Base-by-base conservation (phyloP, 1,140 invertebrate species). In the Macrosteles quadrilineatus region DNA sequence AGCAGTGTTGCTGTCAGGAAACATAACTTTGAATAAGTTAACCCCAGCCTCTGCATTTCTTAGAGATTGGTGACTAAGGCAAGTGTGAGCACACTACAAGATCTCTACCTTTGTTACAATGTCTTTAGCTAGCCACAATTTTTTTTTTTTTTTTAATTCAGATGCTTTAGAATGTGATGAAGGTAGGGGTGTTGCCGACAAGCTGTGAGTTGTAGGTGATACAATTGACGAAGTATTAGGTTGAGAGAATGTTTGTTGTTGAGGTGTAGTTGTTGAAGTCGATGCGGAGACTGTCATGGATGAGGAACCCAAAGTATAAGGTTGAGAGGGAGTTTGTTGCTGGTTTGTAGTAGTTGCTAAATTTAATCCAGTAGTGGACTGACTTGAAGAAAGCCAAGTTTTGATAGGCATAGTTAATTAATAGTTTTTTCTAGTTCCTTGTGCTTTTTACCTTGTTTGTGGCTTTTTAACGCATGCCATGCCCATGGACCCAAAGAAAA, bases 21-120 rank as follows among this genome's bases (percentile, higher is more conserved):
- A 73, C 69, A 73, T 73, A n/a, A 36, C 11, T 30, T 40, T 63
- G 29, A 62, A 71, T 17, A 71, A 21, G 11, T 19, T 25, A 12
- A 67, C 66, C 14, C 43, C 31, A 19, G 19, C 30, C 53, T 21
- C 53, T 11, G 69, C 63, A 68, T 21, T 32, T 23, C 64, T 30
- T 31, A 71, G 21, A 0, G 72, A 73, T n/a, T 40, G 21, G 40
- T 73, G 69, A 30, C 21, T 71, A 29, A 68, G 30, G 53, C 71
- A 31, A 3, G 47, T 43, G 9, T 43, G 36, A 43, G 17, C 36
- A 43, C 36, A 43, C 36, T 17, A 43, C 9, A 11, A 43, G 17
- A 43, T 43, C 36, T 43, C 36, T 43, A 17, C 36, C 17, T 43
- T 43, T 43, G 36, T 43, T 17, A 55, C 14, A 11, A 11, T 23